Base-by-base conservation (phyloP, 2,888 invertebrate genomes). In the Noctua fimbriata region DNA sequence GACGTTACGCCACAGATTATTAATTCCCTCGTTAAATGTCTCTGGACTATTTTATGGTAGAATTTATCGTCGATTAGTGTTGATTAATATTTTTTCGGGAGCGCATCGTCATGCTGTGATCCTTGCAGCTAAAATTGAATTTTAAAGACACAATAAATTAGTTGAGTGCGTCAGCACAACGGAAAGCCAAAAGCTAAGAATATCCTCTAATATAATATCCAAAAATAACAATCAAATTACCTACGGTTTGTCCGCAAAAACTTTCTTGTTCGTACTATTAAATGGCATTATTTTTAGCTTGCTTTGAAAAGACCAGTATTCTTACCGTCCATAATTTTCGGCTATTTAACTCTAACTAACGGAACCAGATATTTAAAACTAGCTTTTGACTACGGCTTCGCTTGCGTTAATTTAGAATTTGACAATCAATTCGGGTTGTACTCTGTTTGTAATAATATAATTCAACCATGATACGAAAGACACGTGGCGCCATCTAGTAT, bases 1-100 rank as follows among this genome's bases (percentile, higher is more conserved):
- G 76, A 85, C 80, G 81, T 83, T 65, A 70, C 66, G 73, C 81
- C 79, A 84, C 76, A 87, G 79, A 86, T 84, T 86, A 87, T 84
- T 75, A 86, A 86, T 83, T 71, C 70, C 36, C 76, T 81, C 83
- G 81, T 89, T 81, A 89, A 86, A 78, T 67, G 81, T 69, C 72
- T 32, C 24, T 66, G 71, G 70, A 79, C 67, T 69, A 84, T 85
- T 87, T 89, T 78, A 89, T 86, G 73, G 69, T 14, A 16, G 60
- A 86, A 85, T 89, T 89, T 89, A 87, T 78, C 0, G 69, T 60
- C 55, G 78, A 82, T 81, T 88, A 73, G 7, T 21, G 71, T 36
- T 81, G 75, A 82, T 79, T 81, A 60, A 49, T 58, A 58, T 69
- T 70, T 80, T 80, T 49, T 55, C 5, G 5, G 41, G 47, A 75